Evolutionary conservation across 2,888 invertebrate species (phyloP).

Genomic region (Lithosia quadra): DNA sequence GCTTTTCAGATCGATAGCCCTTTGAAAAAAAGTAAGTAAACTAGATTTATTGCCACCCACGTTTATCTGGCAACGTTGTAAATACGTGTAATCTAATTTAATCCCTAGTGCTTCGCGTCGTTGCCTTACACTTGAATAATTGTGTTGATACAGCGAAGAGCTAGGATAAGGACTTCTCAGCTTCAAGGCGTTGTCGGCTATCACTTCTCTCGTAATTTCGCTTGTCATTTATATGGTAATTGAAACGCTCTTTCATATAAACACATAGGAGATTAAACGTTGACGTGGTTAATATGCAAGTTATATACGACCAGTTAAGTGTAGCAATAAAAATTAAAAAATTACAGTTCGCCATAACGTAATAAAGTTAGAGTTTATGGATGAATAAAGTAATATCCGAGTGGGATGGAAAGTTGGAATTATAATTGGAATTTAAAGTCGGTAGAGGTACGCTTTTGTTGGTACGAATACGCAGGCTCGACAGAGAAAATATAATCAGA

Average conservation of each 20-base stretch:
- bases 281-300: conserved; percentile 40
- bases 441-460: not conserved
- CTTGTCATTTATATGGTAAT: conserved; percentile 54
- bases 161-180: conserved; percentile 21
- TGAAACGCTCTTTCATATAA: conserved; percentile 41
- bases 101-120: conserved; percentile 31
- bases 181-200: conserved; percentile 20
- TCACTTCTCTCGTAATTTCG: conserved; percentile 29
- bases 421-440: not conserved
- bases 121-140: conserved; percentile 43
- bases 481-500: not conserved
- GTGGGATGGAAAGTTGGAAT: not conserved
- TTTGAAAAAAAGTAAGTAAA: conserved; percentile 24
- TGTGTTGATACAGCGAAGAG: conserved; percentile 39
- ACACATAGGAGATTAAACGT: conserved; percentile 41
- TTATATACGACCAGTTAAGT: conserved; percentile 19
- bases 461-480: not conserved
- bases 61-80: conserved; percentile 25
- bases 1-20: conserved; percentile 25
- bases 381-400: not conserved
- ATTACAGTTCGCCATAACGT: not conserved
- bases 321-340: conserved; percentile 21
- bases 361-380: not conserved
- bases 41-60: conserved; percentile 10
- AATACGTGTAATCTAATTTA: conserved; percentile 48